These are phyloP conservation scores for Brachirus orientalis DNA, from an alignment of 2,113 vertebrate genomes.

Conservation along the genomic window DNA sequence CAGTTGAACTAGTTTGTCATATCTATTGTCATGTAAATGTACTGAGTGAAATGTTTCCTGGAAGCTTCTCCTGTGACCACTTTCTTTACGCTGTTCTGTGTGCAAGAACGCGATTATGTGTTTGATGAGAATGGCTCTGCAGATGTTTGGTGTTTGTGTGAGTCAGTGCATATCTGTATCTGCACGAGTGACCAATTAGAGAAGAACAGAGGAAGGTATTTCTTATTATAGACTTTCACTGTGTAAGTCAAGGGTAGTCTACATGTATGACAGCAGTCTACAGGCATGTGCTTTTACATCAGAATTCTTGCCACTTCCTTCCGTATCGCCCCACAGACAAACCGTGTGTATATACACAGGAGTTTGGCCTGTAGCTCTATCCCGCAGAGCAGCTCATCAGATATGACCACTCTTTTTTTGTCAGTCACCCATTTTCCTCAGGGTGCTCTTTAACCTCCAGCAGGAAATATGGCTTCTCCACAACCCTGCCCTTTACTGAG, in stretches of 20 bases:
- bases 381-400: not conserved
- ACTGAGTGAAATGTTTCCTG: no score
- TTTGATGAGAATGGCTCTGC: no score
- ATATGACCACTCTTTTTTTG: slow-evolving; percentile 25
- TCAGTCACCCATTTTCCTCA: slow-evolving; percentile 5
- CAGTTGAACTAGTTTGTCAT: no score
- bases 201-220: no score
- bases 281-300: not conserved
- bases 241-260: not conserved
- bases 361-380: not conserved
- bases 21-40: no score
- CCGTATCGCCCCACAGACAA: not conserved
- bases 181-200: no score
- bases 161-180: no score
- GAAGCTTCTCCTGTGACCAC: no score
- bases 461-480: slow-evolving; percentile 16
- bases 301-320: no score
- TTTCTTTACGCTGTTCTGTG: no score
- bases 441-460: slow-evolving; percentile 16
- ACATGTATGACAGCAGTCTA: not conserved
- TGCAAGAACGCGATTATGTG: no score
- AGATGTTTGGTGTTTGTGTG: no score
- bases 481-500: not conserved
- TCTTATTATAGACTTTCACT: not conserved
- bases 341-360: not conserved